Conservation (phyloP, 2,797 vertebrate genomes). For the Smutsia temminckii region DNA sequence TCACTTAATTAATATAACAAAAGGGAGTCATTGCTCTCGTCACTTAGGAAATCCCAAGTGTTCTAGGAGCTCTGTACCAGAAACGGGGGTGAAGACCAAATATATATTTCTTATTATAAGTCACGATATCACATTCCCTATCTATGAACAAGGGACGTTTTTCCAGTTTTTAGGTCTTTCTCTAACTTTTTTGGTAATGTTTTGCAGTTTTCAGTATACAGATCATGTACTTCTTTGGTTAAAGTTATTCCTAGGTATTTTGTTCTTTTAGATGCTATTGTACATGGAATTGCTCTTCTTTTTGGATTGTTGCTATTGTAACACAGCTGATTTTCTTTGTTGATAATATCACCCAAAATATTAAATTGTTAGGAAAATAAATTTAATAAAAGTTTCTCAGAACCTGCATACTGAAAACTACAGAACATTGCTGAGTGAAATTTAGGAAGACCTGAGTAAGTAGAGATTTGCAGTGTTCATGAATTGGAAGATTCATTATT, state of each 20-base stretch:
- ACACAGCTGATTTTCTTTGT: neutral
- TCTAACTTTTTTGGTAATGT: neutral
- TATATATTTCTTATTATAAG: neutral
- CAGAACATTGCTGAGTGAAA: neutral
- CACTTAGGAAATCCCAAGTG: neutral
- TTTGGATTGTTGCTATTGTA: conserved; percentile 7
- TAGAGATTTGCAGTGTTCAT: neutral
- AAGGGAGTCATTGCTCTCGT: neutral
- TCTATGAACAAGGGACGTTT: neutral
- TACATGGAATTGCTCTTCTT: conserved; percentile 6
- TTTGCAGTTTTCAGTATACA: neutral
- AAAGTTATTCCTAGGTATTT: conserved; percentile 24
- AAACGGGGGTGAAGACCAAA: neutral
- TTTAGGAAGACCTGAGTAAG: conserved; percentile 15
- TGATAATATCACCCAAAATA: neutral
- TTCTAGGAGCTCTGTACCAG: neutral
- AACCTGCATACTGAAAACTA: neutral
- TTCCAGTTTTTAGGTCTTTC: neutral
- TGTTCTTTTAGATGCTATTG: neutral
- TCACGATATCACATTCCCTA: neutral
- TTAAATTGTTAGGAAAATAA: neutral
- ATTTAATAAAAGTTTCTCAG: neutral
- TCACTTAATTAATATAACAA: neutral
- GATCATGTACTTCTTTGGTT: neutral
- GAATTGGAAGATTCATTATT: neutral